Evolutionary conservation across 1,140 invertebrate species (phyloP).

Genomic region (Zaprionus camerounensis): DNA sequence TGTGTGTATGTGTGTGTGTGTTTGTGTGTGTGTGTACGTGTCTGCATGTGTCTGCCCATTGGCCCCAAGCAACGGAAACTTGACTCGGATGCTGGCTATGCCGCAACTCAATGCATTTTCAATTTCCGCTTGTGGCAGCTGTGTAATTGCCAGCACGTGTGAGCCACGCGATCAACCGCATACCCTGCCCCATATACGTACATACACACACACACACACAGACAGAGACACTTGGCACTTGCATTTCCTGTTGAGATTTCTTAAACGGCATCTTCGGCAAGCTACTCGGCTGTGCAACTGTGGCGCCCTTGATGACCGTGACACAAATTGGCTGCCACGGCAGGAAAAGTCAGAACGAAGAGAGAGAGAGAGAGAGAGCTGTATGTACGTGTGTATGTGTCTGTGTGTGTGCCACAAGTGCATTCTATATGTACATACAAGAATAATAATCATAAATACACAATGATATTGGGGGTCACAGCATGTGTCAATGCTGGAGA

Average conservation of each 20-base stretch:
- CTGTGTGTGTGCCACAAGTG: neutral
- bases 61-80: slow-evolving; percentile 45
- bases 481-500: slow-evolving; percentile 43
- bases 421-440: slow-evolving; percentile 30
- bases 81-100: slow-evolving; percentile 44
- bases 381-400: neutral
- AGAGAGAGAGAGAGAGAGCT: neutral
- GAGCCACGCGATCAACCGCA: slow-evolving; percentile 24
- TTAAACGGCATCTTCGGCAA: slow-evolving; percentile 20
- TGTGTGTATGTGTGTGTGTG: neutral
- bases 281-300: slow-evolving; percentile 8
- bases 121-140: slow-evolving; percentile 45
- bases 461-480: slow-evolving; percentile 15
- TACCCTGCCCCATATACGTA: neutral
- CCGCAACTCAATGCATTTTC: slow-evolving; percentile 51
- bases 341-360: slow-evolving; percentile 32
- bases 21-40: neutral
- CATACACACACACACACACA: neutral
- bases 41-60: slow-evolving; percentile 10
- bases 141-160: slow-evolving; percentile 54
- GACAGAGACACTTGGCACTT: neutral
- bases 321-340: slow-evolving; percentile 68
- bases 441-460: slow-evolving; percentile 72
- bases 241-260: slow-evolving; percentile 41
- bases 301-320: slow-evolving; percentile 43